Evolutionary conservation across 2,797 vertebrate species (phyloP).

Genomic region (Oceanodroma leucorhoa): DNA sequence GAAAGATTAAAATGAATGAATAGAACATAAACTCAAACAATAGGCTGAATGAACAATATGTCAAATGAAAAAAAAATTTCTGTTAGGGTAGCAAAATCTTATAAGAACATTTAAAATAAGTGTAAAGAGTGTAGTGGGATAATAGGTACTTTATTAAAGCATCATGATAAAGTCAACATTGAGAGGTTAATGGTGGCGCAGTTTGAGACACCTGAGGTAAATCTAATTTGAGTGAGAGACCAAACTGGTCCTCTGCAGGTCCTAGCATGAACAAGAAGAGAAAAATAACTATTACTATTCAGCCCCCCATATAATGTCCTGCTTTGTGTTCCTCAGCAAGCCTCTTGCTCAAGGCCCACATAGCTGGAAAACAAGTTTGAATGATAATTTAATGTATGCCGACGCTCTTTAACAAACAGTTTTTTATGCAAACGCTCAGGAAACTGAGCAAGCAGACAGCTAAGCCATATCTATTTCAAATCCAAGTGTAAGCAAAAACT

Average conservation of each 20-base stretch:
- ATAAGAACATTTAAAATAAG: neutral
- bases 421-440: neutral
- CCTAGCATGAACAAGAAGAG: neutral
- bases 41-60: neutral
- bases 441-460: neutral
- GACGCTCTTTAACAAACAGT: neutral
- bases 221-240: neutral
- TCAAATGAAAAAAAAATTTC: neutral
- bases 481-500: neutral
- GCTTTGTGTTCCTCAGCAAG: neutral
- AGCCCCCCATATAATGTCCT: fast-evolving
- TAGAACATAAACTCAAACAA: neutral
- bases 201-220: neutral
- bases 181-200: fast-evolving
- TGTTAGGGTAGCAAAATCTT: neutral
- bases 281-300: neutral
- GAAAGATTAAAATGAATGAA: neutral
- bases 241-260: neutral
- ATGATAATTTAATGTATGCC: neutral
- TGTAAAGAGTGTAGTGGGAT: neutral
- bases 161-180: neutral
- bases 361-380: neutral
- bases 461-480: neutral
- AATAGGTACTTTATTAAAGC: neutral
- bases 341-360: neutral